Evolutionary conservation across 2,888 invertebrate genomes (phyloP).

Genomic region (Aphelenchoides bicaudatus): DNA sequence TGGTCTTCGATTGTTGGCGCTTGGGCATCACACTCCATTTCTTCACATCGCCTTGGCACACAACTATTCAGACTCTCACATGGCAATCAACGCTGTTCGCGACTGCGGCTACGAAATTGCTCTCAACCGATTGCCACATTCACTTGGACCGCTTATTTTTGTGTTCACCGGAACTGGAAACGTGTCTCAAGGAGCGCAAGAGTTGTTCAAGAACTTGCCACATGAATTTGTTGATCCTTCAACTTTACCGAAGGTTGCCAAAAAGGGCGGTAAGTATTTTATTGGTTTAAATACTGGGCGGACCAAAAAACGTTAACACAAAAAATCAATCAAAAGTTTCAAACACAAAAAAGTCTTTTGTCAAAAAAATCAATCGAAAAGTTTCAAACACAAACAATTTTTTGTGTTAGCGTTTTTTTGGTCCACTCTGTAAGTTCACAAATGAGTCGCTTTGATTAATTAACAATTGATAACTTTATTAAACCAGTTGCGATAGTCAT

Average conservation of each 20-base stretch:
- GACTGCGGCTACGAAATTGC: constrained; percentile 97
- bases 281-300: no score
- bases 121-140: constrained; percentile 89
- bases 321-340: no score
- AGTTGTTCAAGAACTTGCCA: constrained; percentile 88
- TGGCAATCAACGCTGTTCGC: constrained; percentile 92
- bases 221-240: constrained; percentile 95
- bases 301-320: background rate
- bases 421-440: constrained; percentile 7
- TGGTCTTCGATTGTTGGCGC: constrained; percentile 82
- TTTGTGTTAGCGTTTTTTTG: no score
- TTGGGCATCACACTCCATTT: constrained; percentile 98
- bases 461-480: no score
- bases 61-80: constrained; percentile 93
- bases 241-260: constrained; percentile 87
- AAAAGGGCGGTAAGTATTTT: constrained; percentile 84
- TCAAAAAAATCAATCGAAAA: no score
- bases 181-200: constrained; percentile 75
- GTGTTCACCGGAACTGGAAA: constrained; percentile 97
- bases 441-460: no score
- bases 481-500: no score
- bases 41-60: constrained; percentile 98
- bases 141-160: constrained; percentile 91
- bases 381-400: no score
- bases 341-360: no score